Evolutionary conservation across 2,113 vertebrate species (phyloP).

Genomic region (Ictidomys tridecemlineatus): DNA sequence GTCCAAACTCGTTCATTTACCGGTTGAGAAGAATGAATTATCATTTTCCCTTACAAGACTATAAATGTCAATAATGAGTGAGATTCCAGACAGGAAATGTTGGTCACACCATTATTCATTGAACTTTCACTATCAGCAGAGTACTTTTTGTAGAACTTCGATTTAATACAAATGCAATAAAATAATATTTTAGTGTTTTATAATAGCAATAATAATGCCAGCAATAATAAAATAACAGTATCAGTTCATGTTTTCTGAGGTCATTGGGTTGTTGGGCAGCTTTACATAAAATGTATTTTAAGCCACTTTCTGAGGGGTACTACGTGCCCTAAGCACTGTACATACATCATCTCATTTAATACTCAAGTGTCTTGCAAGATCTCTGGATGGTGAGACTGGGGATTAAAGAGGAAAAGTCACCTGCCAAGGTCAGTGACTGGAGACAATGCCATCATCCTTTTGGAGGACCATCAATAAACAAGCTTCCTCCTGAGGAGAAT

Average conservation of each 20-base stretch:
- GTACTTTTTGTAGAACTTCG: not conserved
- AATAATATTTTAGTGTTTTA: not conserved
- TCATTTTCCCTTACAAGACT: not conserved
- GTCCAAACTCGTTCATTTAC: not conserved
- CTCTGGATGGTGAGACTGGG: not conserved
- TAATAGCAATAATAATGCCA: not conserved
- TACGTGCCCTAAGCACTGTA: not conserved
- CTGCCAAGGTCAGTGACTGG: not conserved
- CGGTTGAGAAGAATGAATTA: not conserved
- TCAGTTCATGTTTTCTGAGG: not conserved
- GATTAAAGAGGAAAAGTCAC: not conserved
- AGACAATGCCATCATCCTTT: not conserved
- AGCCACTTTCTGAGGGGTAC: not conserved
- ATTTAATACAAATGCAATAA: not conserved
- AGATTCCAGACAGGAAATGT: not conserved
- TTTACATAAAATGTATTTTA: too few species aligned
- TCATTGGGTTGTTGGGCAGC: too few species aligned
- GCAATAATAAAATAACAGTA: not conserved
- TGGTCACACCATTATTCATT: not conserved
- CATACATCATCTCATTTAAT: not conserved
- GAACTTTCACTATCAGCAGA: not conserved
- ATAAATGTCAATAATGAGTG: slow-evolving; percentile 15
- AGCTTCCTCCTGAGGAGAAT: not conserved
- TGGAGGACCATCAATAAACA: not conserved
- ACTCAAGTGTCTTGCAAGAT: not conserved